A percentile compares a stretch with the other conserved stretches of the same genome.
Conservation (phyloP, 2,113 vertebrate genomes). For the Leptocoma aspasia region DNA sequence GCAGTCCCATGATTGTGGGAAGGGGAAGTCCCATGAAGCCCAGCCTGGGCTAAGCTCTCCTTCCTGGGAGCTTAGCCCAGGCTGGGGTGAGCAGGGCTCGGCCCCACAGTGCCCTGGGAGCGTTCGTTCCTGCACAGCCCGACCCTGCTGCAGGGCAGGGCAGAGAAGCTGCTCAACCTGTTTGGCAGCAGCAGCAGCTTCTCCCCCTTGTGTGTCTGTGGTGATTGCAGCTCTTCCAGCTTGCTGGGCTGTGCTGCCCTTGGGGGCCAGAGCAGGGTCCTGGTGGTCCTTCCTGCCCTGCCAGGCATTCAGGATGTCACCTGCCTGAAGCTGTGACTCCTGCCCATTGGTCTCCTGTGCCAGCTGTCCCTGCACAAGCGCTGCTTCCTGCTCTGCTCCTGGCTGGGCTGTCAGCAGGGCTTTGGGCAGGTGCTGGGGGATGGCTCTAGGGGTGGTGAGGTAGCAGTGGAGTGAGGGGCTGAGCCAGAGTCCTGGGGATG, state of each 20-base stretch:
- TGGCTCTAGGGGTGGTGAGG: neutral
- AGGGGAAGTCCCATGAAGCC: too few relatives aligned
- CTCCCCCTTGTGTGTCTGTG: neutral
- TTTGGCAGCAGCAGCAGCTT: neutral
- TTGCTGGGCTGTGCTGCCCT: neutral
- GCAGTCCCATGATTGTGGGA: rapidly evolving
- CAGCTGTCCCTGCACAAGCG: rapidly evolving
- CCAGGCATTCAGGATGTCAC: too few relatives aligned
- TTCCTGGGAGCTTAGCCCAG: neutral
- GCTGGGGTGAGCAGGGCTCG: neutral
- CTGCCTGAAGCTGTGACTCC: rapidly evolving
- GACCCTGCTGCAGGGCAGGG: neutral
- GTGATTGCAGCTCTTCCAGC: neutral
- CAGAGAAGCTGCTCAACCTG: neutral
- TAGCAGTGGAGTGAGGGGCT: rapidly evolving
- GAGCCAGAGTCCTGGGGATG: neutral
- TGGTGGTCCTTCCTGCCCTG: neutral
- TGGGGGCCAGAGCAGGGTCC: neutral
- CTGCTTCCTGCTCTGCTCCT: neutral
- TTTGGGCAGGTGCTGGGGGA: neutral
- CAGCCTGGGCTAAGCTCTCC: too few relatives aligned
- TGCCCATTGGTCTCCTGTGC: too few relatives aligned
- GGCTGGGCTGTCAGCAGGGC: rapidly evolving
- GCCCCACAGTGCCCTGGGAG: rapidly evolving
- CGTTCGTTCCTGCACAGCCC: neutral